These are phyloP conservation scores for Parapsyche elsis DNA, from an alignment of 1,140 invertebrate genomes.

Conservation along the genomic window DNA sequence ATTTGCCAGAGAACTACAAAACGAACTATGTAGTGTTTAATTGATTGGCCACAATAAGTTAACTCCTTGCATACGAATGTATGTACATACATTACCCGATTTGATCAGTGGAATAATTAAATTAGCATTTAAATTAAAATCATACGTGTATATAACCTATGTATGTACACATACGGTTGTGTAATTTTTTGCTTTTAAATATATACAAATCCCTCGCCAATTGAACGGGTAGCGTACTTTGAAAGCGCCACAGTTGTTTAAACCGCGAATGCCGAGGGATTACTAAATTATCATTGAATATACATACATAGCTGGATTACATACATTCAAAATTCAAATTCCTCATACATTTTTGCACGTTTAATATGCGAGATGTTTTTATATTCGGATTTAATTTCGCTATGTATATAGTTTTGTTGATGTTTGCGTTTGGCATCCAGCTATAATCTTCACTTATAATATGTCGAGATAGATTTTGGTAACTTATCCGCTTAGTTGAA, in stretches of 20 bases:
- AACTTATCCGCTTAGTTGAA: background rate
- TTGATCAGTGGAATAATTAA: no score
- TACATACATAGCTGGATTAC: background rate
- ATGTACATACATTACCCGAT: no score
- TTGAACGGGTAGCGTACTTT: background rate
- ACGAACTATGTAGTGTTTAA: no score
- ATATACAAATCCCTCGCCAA: background rate
- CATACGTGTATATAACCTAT: no score
- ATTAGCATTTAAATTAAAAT: no score
- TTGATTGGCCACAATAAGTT: no score
- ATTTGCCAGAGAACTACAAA: no score
- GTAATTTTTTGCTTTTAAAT: background rate
- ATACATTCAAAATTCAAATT: no score
- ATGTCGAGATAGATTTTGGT: slow-evolving; percentile 6
- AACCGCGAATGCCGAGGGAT: background rate
- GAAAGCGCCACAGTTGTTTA: background rate
- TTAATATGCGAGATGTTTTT: no score
- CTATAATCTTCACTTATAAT: background rate
- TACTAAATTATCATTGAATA: background rate
- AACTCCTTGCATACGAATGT: no score
- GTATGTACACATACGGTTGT: no score
- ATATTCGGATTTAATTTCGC: background rate
- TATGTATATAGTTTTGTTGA: background rate
- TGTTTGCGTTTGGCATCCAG: background rate
- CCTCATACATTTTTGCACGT: no score